These are phyloP conservation scores for Dermochelys coriacea DNA, from an alignment of 2,797 vertebrate genomes.

Conservation along the genomic window DNA sequence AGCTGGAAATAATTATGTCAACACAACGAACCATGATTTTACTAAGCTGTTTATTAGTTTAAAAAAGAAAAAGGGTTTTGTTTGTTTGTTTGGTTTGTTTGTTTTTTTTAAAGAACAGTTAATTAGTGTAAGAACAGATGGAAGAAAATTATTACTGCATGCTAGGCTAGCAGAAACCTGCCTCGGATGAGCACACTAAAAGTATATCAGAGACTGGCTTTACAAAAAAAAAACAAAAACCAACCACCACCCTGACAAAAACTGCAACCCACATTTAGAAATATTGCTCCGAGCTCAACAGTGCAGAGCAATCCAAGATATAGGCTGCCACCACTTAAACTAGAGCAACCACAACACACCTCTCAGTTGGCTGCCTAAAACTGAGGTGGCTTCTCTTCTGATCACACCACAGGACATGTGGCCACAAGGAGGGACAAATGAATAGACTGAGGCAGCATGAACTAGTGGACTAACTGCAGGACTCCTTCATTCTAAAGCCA, in stretches of 20 bases:
- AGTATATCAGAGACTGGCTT: not conserved
- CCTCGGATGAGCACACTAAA: not conserved
- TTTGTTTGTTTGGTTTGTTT: not conserved
- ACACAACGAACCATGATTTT: not conserved
- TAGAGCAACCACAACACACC: not conserved
- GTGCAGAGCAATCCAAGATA: not conserved
- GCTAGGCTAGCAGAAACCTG: not conserved
- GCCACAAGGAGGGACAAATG: not conserved
- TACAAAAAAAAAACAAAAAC: not conserved
- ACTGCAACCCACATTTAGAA: not conserved
- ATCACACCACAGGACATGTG: not conserved
- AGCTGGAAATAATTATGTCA: not conserved
- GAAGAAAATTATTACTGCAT: not conserved
- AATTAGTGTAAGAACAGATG: slow-evolving; percentile 25
- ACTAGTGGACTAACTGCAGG: not conserved
- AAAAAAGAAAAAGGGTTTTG: not conserved
- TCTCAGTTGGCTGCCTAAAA: not conserved
- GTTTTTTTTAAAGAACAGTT: not conserved
- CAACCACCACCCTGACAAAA: not conserved
- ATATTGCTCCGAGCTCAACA: not conserved
- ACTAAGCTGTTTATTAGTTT: not conserved
- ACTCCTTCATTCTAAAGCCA: not conserved
- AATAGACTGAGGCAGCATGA: not conserved
- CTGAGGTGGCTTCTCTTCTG: not conserved
- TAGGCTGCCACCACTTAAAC: accelerated